These are phyloP conservation scores for Heliornis fulica DNA, from an alignment of 2,113 vertebrate species.

Conservation along the genomic window DNA sequence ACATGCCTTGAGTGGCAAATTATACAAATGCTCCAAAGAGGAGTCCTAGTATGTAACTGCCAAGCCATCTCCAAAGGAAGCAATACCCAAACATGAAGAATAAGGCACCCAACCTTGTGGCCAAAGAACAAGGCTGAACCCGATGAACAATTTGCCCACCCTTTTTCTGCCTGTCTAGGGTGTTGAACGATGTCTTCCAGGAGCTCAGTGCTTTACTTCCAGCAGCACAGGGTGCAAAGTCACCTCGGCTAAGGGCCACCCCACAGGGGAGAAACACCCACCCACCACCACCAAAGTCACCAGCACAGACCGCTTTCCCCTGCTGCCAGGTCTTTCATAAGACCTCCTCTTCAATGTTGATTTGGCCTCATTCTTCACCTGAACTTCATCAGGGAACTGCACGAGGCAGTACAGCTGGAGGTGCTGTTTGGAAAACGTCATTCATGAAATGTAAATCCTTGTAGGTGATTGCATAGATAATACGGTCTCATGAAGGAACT, in stretches of 20 bases:
- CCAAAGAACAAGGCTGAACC: neutral
- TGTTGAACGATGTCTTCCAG: neutral
- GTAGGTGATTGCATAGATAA: conserved; percentile 36
- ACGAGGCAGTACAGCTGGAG: neutral
- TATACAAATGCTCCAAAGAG: neutral
- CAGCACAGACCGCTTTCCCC: neutral
- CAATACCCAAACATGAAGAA: neutral
- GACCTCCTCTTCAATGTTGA: neutral
- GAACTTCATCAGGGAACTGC: neutral
- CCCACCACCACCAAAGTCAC: neutral
- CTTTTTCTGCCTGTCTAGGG: neutral
- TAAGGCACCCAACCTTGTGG: neutral
- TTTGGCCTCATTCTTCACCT: neutral
- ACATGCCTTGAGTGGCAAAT: accelerated
- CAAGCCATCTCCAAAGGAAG: neutral
- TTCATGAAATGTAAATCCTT: conserved; percentile 34
- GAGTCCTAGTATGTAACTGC: neutral
- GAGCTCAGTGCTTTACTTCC: neutral
- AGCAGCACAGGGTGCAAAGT: neutral
- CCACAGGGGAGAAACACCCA: neutral
- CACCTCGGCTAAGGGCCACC: neutral
- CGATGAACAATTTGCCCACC: accelerated
- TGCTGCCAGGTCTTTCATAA: neutral
- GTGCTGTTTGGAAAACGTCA: neutral
- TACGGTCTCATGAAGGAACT: conserved; percentile 4